phyloP scores from a whole-genome alignment of 2,888 invertebrate genomes.

The Conchocele bisecta region DNA sequence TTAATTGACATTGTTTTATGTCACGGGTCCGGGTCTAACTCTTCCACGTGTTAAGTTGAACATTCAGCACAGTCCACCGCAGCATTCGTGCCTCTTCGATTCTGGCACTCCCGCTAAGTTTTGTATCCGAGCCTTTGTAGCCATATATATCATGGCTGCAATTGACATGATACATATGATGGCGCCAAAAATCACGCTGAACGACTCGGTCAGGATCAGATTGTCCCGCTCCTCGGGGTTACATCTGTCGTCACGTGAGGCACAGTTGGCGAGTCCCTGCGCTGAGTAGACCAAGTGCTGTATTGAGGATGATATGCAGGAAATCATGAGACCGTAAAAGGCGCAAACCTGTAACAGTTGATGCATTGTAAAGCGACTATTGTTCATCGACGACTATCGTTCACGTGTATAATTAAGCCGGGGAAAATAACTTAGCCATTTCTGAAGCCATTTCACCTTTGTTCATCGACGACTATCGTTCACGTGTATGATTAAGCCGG shows the following conservation, averaged over 20 bases:
- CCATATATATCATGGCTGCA: constrained; percentile 14
- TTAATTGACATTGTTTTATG: no score
- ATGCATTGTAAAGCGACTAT: no score
- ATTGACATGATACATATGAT: constrained; percentile 9
- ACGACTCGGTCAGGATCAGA: constrained; percentile 8
- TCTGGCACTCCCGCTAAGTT: constrained; percentile 4
- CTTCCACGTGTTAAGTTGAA: no score
- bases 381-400: no score
- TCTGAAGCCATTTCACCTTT: no score
- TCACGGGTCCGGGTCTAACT: no score
- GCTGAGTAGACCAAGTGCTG: constrained; percentile 18
- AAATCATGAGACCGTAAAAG: constrained; percentile 15
- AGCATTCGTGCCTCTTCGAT: no score
- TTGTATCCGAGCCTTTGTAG: not conserved
- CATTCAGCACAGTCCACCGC: no score
- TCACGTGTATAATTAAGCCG: no score
- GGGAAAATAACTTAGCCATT: no score
- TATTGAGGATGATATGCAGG: constrained; percentile 6
- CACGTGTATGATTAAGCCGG: no score
- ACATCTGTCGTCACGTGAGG: constrained; percentile 1
- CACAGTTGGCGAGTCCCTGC: constrained; percentile 10
- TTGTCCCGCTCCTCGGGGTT: constrained; percentile 6
- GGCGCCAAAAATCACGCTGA: constrained; percentile 16
- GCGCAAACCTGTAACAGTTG: constrained; percentile 16
- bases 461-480: no score